Evolutionary conservation across 2,888 invertebrate genomes (phyloP), one percentile per base, ranked within the genome.

Genomic region (Drosophila mercatorum): DNA sequence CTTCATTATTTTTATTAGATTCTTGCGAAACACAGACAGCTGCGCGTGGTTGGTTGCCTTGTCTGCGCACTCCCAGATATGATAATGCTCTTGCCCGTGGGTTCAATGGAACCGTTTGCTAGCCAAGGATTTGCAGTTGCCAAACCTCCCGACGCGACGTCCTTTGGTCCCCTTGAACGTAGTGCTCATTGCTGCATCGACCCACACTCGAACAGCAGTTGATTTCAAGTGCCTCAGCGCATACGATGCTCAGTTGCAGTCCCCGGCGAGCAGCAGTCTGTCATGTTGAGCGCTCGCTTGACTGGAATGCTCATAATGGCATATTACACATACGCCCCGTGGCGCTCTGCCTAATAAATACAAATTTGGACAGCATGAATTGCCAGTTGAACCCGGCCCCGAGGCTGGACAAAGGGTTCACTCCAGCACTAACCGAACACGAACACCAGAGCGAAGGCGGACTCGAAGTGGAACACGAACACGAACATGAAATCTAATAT

Each of bases 321-420:
- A 85, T 88, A 89, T 88, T 81, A 89, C 89, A 89, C 86, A 90
- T 86, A 86, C 86, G 89, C 89, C 86, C 90, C 72, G 69, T 87
- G 77, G 90, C 77, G 88, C 74, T 34, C 61, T 65, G 83, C 80
- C 87, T 76, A 83, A 85, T 90, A 85, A 85, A 90, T 90, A 90
- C 87, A 80, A 83, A 88, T 88, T 78, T 80, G 69, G 83, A 88
- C 87, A 88, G 89, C 72, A 60, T 78, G 75, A 88, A 83, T 78
- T 77, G 83, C 81, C 64, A 47, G 76, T 59, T 68, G 57, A 74
- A 51, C 56, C 36, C 28, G 36, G 56, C 60, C 57, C 36, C 26
- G 26, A 38, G 46, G 49, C 41, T 26, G 36, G 40, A n/a, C 64
- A 53, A 71, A 64, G 65, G 58, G 61, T 49, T 59, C 12, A 11